Base-by-base conservation (phyloP, 1,140 invertebrate species). In the Aphelenchoides besseyi region DNA sequence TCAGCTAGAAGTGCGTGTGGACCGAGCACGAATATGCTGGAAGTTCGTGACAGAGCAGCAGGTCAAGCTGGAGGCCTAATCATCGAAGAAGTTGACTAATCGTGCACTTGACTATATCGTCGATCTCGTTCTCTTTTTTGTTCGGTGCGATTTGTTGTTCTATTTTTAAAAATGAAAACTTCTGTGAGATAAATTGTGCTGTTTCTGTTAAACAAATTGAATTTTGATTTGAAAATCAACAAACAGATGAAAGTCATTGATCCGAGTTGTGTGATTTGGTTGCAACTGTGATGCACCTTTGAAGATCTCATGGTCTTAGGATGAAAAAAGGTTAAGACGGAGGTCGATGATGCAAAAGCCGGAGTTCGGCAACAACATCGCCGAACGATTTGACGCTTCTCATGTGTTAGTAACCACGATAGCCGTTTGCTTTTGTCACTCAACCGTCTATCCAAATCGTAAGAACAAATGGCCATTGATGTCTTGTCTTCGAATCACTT, bases 1-100 rank as follows among this genome's bases (percentile, higher is more conserved):
- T 9, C 69, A 30, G 78, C 82, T 16, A 86, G 85, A 18, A 79
- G 79, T n/a, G 86, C 83, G 2, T 86, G 85, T 32, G 77, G 76
- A 66, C 86, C 73, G 90, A 91, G 36, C 41, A 76, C 26, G 9
- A 79, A 79, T 1, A 74, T 82, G 62, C 81, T 82, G 0, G 77
- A 74, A 18, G 72, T 74, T 30, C 3, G 75, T 29, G 71, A 1
- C 8, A 29, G 41, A 3, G 89, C 86, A 66, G 74, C 72, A 23
- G 81, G 80, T 59, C 72, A 68, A 8, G 88, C 89, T 30, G 88
- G 89, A 81, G 92, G 92, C 82, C 92, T 92, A 77, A 94, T 92
- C 83, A 94, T 95, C 82, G 92, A 95, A 86, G 93, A 95, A 88
- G 93, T 95, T 80, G 93, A 95, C 85, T 95, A 94, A 75, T 32